A percentile compares a stretch with the other conserved stretches of the same genome.
phyloP scores from a whole-genome alignment of 2,888 invertebrate genomes.

The Thecocarcelia acutangulata region DNA sequence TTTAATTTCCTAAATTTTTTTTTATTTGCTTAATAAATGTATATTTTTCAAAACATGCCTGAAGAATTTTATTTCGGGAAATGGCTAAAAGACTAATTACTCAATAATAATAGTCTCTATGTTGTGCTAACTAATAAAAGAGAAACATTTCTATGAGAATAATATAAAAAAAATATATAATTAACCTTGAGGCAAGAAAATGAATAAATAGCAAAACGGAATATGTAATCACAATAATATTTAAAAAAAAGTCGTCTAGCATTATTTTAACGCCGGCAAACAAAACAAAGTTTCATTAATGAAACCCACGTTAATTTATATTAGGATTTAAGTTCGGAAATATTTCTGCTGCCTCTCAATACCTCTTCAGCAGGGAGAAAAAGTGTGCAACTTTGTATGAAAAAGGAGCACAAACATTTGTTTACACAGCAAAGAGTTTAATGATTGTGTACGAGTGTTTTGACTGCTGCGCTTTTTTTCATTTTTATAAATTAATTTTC shows the following conservation, averaged over 20 bases:
- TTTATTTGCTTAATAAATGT: no score
- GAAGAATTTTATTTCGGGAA: no score
- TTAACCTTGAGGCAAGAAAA: constrained; percentile 40
- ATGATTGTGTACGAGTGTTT: neutral
- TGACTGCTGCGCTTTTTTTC: neutral
- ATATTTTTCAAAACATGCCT: no score
- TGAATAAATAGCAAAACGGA: neutral
- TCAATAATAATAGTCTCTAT: no score
- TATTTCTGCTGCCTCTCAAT: neutral
- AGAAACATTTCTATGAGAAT: neutral
- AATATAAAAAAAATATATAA: constrained; percentile 15
- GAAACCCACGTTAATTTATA: constrained; percentile 1
- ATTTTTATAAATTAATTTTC: no score
- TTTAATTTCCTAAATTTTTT: no score
- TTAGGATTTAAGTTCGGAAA: neutral
- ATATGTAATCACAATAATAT: no score
- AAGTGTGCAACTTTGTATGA: neutral
- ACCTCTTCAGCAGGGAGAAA: neutral
- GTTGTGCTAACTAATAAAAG: no score
- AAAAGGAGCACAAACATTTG: neutral
- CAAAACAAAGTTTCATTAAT: constrained; percentile 6
- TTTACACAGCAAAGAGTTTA: neutral
- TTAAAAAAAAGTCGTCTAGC: constrained; percentile 1
- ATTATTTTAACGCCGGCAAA: constrained; percentile 18
- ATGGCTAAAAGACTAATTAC: no score